Conservation (phyloP, 2,797 vertebrate species). For the Microctenopoma stevenorrisi region DNA sequence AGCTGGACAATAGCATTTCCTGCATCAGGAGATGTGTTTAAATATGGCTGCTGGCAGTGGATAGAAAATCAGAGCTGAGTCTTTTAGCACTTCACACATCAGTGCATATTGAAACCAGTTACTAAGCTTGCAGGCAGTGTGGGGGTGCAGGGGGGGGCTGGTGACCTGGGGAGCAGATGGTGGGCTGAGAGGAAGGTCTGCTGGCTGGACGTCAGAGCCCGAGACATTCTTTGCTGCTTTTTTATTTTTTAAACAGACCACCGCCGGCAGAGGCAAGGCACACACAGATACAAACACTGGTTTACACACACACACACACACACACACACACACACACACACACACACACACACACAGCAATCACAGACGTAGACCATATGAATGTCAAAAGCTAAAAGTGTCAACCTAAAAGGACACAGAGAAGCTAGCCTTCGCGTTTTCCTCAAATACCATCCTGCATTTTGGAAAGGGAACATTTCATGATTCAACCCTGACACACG, state of each 20-base stretch:
- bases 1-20: constrained; percentile 3
- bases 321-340: constrained; percentile 15
- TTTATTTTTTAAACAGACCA: constrained; percentile 41
- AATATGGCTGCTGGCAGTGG: constrained; percentile 25
- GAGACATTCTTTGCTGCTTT: constrained; percentile 65
- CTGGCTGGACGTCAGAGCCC: constrained; percentile 66
- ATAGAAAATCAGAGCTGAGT: constrained; percentile 50
- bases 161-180: constrained; percentile 77
- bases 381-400: constrained; percentile 77
- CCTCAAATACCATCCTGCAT: constrained; percentile 68
- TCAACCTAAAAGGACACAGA: constrained; percentile 65
- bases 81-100: constrained; percentile 66
- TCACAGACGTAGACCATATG: constrained; percentile 24
- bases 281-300: constrained; percentile 22
- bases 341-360: constrained; percentile 15
- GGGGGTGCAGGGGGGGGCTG: constrained; percentile 5
- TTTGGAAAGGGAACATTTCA: constrained; percentile 62
- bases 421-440: constrained; percentile 52
- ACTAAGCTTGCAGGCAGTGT: constrained; percentile 53
- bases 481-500: constrained; percentile 52
- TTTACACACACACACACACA: constrained; percentile 7
- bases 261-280: constrained; percentile 25
- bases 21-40: constrained; percentile 24
- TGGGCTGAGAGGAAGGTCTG: constrained; percentile 73
- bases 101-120: constrained; percentile 64